These are phyloP conservation scores for Matsumyia berberina DNA, from an alignment of 2,888 invertebrate genomes.

Conservation along the genomic window DNA sequence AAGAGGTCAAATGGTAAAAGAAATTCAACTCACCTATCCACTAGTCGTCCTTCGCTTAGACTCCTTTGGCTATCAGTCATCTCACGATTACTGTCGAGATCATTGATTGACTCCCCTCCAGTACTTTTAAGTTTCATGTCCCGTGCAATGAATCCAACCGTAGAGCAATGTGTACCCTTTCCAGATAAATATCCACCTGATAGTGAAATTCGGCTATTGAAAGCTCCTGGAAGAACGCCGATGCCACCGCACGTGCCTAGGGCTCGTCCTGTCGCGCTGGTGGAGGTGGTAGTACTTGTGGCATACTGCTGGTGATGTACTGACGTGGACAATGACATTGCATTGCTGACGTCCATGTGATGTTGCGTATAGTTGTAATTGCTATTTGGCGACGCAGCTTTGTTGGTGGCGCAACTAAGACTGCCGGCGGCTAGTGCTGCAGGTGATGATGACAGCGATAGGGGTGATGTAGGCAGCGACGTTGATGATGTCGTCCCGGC, in stretches of 20 bases:
- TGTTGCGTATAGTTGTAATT: conserved; percentile 52
- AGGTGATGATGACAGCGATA: conserved; percentile 60
- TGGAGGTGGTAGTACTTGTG: conserved; percentile 56
- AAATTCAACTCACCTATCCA: conserved; percentile 81
- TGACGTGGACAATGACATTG: conserved; percentile 71
- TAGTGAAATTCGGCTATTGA: conserved; percentile 61
- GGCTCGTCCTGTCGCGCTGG: conserved; percentile 49
- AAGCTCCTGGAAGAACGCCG: conserved; percentile 67
- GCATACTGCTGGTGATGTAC: conserved; percentile 73
- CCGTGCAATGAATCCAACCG: conserved; percentile 50
- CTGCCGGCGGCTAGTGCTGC: conserved; percentile 68
- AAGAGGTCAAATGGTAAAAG: too few species aligned
- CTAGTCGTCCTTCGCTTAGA: conserved; percentile 83
- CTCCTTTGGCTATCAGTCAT: conserved; percentile 84
- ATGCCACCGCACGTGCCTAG: conserved; percentile 69
- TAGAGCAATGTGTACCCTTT: conserved; percentile 51
- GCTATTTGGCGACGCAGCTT: conserved; percentile 53
- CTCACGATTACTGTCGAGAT: conserved; percentile 79
- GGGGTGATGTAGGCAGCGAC: conserved; percentile 64
- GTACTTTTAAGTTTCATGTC: conserved; percentile 67
- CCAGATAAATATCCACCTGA: conserved; percentile 48
- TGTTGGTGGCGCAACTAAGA: conserved; percentile 70
- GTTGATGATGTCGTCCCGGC: conserved; percentile 67
- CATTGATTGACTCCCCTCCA: conserved; percentile 64
- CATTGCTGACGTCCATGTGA: conserved; percentile 63